phyloP scores from a whole-genome alignment of 2,113 vertebrate species.

The Pungitius pungitius region DNA sequence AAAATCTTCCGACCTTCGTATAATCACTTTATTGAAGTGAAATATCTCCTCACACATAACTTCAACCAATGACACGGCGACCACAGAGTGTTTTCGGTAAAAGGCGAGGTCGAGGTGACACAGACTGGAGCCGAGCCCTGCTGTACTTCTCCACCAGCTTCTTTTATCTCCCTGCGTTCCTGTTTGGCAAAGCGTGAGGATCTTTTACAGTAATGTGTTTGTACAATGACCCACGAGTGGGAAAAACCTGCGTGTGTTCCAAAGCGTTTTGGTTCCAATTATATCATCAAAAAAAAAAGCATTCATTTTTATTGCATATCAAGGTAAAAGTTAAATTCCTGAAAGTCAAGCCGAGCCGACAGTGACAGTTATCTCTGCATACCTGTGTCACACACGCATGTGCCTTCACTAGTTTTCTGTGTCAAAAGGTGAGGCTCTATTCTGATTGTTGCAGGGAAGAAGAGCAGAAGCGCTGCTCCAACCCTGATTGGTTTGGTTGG shows the following conservation, averaged over 20 bases:
- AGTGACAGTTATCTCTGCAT: conserved; percentile 20
- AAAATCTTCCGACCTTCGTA: not conserved
- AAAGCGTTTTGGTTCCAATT: not conserved
- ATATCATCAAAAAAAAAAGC: not conserved
- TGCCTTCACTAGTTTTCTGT: not conserved
- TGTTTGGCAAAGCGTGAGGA: not conserved
- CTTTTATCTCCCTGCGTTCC: not conserved
- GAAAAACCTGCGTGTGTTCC: not conserved
- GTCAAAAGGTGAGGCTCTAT: conserved; percentile 7
- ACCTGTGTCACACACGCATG: conserved; percentile 2
- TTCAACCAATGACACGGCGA: not conserved
- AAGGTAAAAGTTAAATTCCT: not conserved
- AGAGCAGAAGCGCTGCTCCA: not conserved
- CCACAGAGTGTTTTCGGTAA: not conserved
- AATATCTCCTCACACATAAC: not conserved
- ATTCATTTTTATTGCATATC: not conserved
- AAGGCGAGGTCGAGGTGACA: not conserved
- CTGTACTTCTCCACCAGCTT: not conserved
- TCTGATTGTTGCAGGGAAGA: conserved; percentile 10
- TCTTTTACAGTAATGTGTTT: not conserved
- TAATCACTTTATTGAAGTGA: not conserved
- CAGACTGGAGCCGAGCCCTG: too few species aligned
- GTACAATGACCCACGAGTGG: not conserved
- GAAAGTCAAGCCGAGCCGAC: conserved; percentile 35
- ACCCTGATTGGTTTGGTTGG: conserved; percentile 23